Conservation (phyloP, 2,113 vertebrate genomes). For the Colius striatus region DNA sequence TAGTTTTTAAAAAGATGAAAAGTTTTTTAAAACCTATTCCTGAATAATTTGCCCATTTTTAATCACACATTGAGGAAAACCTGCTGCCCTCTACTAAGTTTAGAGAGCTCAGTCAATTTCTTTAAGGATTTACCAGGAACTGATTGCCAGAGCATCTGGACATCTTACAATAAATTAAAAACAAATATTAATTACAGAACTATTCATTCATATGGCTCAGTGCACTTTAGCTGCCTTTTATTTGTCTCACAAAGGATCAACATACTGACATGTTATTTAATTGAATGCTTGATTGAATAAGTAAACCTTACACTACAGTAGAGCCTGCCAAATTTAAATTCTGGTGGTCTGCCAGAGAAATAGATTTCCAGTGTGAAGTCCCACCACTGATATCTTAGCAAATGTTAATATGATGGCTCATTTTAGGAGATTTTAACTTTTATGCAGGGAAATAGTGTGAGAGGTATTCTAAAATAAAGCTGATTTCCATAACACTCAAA, state of each 20-base stretch:
- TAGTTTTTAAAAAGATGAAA: not conserved
- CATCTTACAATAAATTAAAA: conserved; percentile 60
- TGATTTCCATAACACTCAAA: not conserved
- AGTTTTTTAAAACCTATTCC: not conserved
- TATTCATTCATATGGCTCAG: conserved; percentile 7
- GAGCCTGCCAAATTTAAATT: conserved; percentile 54
- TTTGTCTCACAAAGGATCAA: conserved; percentile 60
- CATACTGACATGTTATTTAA: conserved; percentile 59
- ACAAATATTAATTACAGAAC: conserved; percentile 70
- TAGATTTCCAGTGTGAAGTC: conserved; percentile 8
- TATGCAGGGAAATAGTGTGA: not conserved
- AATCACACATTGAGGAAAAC: not conserved
- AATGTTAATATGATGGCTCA: not conserved
- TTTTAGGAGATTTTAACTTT: not conserved
- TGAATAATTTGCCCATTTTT: not conserved
- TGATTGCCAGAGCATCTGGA: conserved; percentile 34
- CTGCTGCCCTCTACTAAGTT: not conserved
- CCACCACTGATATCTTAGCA: not conserved
- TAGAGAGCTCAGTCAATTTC: conserved; percentile 30
- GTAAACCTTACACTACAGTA: conserved; percentile 36
- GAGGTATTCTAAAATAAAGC: not conserved
- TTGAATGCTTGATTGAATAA: conserved; percentile 68
- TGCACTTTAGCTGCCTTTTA: conserved; percentile 59
- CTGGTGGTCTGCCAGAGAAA: conserved; percentile 41
- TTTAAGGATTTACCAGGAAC: conserved; percentile 33